Percentiles rank a stretch among this genome's conserved stretches.
Conservation (phyloP, 2,113 vertebrate genomes). For the Oenanthe melanoleuca region DNA sequence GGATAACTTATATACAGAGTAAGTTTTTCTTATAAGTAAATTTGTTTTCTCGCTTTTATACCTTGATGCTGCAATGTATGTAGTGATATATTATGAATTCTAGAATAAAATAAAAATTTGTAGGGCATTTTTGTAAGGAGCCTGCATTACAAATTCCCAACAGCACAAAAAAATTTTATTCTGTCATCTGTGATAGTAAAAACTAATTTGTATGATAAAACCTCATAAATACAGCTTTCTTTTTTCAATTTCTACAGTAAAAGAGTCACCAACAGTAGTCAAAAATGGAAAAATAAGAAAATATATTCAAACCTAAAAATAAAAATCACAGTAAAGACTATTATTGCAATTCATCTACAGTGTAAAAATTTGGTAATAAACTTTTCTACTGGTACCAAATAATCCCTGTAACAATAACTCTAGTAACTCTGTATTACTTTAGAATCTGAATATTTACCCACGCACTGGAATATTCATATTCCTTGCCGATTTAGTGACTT, state of each 20-base stretch:
- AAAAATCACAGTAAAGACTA: neutral
- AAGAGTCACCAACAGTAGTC: neutral
- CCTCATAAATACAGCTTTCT: neutral
- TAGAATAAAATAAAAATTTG: neutral
- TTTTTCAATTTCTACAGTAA: neutral
- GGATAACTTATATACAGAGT: neutral
- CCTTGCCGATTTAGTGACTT: constrained; percentile 83
- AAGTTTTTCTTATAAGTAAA: neutral
- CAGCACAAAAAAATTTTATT: neutral
- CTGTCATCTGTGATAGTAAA: neutral
- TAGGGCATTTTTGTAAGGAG: neutral
- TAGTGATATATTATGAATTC: neutral
- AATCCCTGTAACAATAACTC: rapidly evolving
- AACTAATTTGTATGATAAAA: neutral
- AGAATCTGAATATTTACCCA: constrained; percentile 78
- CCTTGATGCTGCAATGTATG: neutral
- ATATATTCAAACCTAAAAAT: neutral
- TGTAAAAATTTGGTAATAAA: neutral
- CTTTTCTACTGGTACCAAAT: neutral
- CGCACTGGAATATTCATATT: constrained; percentile 86
- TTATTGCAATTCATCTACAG: neutral
- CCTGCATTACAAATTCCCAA: neutral
- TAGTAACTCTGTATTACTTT: neutral
- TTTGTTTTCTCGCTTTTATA: neutral
- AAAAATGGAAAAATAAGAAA: neutral